These are phyloP conservation scores for Ennomos fuscantarius DNA, from an alignment of 2,888 invertebrate species.

Conservation along the genomic window DNA sequence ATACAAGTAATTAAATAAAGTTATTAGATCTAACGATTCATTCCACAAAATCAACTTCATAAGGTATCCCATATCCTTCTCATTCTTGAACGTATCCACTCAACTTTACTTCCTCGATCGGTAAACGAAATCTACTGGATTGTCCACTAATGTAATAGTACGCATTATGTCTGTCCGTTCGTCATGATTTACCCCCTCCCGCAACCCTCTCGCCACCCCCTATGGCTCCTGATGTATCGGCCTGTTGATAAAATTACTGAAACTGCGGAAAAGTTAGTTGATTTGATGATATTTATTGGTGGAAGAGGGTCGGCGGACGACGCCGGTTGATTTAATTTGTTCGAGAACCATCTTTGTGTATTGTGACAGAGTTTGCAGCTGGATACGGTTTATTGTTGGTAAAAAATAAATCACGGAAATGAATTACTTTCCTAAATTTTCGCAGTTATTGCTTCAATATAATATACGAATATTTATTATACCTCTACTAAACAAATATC, in stretches of 20 bases:
- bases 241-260: constrained; percentile 27
- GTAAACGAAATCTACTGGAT: constrained; percentile 42
- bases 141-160: constrained; percentile 48
- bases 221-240: constrained; percentile 22
- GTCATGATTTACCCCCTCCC: constrained; percentile 13
- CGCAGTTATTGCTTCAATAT: too few species aligned
- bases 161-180: constrained; percentile 24
- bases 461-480: too few species aligned
- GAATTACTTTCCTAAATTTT: too few species aligned
- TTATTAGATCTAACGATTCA: too few species aligned
- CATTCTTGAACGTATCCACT: constrained; percentile 3
- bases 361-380: neutral
- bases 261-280: constrained; percentile 23
- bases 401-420: neutral
- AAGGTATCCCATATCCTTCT: neutral
- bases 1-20: too few species aligned
- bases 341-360: constrained; percentile 1
- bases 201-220: neutral
- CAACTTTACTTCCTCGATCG: constrained; percentile 9
- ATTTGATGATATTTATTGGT: constrained; percentile 27
- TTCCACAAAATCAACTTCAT: too few species aligned
- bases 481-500: too few species aligned
- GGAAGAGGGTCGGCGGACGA: constrained; percentile 8
- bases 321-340: constrained; percentile 20
- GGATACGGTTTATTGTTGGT: neutral